Base-by-base conservation (phyloP, 2,888 invertebrate genomes). In the Caenorhabditis afra region DNA sequence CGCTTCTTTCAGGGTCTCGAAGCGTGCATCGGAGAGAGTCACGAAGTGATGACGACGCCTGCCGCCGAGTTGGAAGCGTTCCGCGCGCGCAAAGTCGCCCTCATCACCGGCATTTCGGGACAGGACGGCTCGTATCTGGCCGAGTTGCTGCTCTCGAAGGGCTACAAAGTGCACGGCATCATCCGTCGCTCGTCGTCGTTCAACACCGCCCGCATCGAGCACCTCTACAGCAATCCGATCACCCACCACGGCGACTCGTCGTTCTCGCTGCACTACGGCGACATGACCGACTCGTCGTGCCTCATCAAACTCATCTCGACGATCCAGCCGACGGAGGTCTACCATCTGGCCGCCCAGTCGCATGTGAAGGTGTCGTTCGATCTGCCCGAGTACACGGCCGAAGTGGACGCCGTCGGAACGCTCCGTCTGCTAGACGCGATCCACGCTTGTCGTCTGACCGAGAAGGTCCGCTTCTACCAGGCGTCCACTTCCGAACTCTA, bases 91-190 rank as follows among this genome's bases (percentile, higher is more conserved):
- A 92, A 91, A 87, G 93, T 96, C 58, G 97, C 98, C 12, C 92
- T 98, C 73, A 95, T 98, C 89, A 97, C 97, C 77, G 98, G 98
- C 85, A 97, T 98, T 79, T 96, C 96, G 47, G 98, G 98, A 41
- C 98, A 98, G 96, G 98, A 99, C 93, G 98, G 98, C 1, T 98
- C 97, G 0, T 99, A 98, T 91, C 92, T 99, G 83, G 95, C 97
- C 0, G 98, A 99, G 91, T 94, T 98, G 81, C 92, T 98, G 1
- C 92, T 98, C 20, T 93, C 94, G 62, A 97, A 97, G 91, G 96
- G 95, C 10, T 98, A 98, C 90, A 87, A 92, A 90, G 92, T 99
- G 0, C 98, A 99, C 91, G 99, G 99, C 0, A 95, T 99, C 66
- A 95, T 99, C 57, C 93, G 99, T 18, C 92, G 99, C 18, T 89